These are phyloP conservation scores for Habropoda laboriosa DNA, from an alignment of 1,140 invertebrate genomes.

Conservation along the genomic window DNA sequence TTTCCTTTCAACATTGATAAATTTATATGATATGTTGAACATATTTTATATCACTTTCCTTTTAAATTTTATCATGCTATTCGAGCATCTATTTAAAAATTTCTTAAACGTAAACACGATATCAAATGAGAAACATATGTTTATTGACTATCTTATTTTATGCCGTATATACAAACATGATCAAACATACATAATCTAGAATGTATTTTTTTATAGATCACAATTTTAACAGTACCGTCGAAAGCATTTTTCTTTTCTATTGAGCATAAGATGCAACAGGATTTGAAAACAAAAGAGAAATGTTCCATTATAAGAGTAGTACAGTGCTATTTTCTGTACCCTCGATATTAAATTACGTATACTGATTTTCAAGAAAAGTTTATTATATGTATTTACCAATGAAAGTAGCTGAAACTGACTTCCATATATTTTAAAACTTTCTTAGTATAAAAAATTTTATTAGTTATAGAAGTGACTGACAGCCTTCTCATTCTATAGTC, in stretches of 20 bases:
- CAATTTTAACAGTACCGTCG: slow-evolving; percentile 17
- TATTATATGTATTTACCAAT: slow-evolving; percentile 14
- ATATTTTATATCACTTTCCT: slow-evolving; percentile 20
- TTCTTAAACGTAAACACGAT: slow-evolving; percentile 12
- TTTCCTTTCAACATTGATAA: slow-evolving; percentile 34
- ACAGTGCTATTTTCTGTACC: slow-evolving; percentile 35
- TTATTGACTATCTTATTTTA: slow-evolving; percentile 25
- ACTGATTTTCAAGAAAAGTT: slow-evolving; percentile 9
- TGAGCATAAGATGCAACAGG: slow-evolving; percentile 43
- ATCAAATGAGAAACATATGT: slow-evolving; percentile 36
- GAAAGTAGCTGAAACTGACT: slow-evolving; percentile 24
- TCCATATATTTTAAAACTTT: slow-evolving; percentile 32
- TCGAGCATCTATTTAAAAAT: slow-evolving; percentile 2
- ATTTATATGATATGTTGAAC: slow-evolving; percentile 2
- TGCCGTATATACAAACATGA: slow-evolving; percentile 14
- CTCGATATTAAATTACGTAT: slow-evolving; percentile 12
- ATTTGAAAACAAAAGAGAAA: slow-evolving; percentile 48
- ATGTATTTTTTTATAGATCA: slow-evolving; percentile 46
- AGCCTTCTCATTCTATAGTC: slow-evolving; percentile 65
- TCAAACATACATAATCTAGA: slow-evolving; percentile 25
- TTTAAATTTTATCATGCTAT: slow-evolving; percentile 36
- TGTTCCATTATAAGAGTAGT: slow-evolving; percentile 25
- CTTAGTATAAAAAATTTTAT: slow-evolving; percentile 47
- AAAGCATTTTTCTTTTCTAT: not conserved
- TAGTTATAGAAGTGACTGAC: slow-evolving; percentile 62